phyloP scores from a whole-genome alignment of 2,113 vertebrate species.

The Apeltes quadracus region DNA sequence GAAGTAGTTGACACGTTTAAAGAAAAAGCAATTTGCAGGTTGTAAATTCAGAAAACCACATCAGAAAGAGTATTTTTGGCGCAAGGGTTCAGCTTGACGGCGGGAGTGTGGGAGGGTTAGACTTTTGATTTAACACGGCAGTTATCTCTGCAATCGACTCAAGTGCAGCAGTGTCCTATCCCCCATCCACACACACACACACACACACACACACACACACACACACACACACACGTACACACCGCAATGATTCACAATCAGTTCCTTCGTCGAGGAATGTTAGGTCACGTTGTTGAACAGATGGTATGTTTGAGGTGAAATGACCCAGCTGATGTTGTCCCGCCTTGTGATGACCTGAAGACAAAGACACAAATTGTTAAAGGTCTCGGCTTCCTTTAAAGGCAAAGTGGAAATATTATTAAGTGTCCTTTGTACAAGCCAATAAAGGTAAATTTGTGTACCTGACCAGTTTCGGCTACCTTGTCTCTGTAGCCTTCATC shows the following conservation, averaged over 20 bases:
- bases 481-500: too few species aligned
- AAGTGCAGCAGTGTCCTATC: constrained; percentile 11
- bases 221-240: constrained; percentile 8
- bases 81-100: neutral
- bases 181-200: neutral
- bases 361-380: neutral
- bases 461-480: too few species aligned
- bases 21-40: constrained; percentile 3
- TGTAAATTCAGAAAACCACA: constrained; percentile 6
- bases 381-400: neutral
- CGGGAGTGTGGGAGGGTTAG: neutral
- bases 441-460: too few species aligned
- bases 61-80: neutral
- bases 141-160: constrained; percentile 38
- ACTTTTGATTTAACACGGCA: constrained; percentile 25
- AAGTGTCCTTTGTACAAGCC: too few species aligned
- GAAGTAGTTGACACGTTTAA: constrained; percentile 1
- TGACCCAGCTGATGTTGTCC: neutral
- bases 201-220: constrained; percentile 6
- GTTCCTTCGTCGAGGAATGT: neutral
- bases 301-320: constrained; percentile 2
- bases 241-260: constrained; percentile 11
- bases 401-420: neutral
- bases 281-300: neutral
- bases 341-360: neutral